These are phyloP conservation scores for Albula goreensis DNA, from an alignment of 2,113 vertebrate species.

Conservation along the genomic window DNA sequence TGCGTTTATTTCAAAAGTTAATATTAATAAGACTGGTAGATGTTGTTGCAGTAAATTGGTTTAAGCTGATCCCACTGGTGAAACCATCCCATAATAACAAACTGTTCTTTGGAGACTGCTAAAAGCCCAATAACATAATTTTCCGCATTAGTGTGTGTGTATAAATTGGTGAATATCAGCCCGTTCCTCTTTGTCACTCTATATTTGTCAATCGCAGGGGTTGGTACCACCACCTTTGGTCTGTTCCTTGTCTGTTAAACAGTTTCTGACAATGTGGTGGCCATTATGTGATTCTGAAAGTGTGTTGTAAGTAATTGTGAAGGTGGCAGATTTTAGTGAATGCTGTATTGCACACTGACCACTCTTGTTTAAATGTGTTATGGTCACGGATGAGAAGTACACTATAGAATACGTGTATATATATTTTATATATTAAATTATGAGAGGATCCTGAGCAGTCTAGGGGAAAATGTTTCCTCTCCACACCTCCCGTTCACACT, in stretches of 20 bases:
- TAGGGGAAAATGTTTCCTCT: no score
- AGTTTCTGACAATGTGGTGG: background rate
- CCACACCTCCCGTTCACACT: no score
- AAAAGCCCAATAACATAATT: background rate
- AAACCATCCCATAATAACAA: background rate
- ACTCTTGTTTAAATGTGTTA: no score
- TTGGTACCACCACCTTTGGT: background rate
- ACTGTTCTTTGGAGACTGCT: background rate
- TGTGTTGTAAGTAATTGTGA: no score
- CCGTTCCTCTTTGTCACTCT: background rate
- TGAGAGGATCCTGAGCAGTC: no score
- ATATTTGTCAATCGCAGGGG: background rate
- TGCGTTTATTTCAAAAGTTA: background rate
- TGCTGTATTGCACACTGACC: no score
- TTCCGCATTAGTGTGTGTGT: background rate
- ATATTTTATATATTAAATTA: no score
- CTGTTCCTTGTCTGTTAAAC: background rate
- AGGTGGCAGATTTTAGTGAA: no score
- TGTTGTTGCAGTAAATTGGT: background rate
- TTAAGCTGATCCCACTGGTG: no score
- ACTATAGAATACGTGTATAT: no score
- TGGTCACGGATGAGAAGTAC: no score
- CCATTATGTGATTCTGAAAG: no score
- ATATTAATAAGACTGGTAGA: background rate
- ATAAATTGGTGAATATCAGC: background rate